These are phyloP conservation scores for Neoscelio sp. DNA, from an alignment of 2,888 invertebrate genomes.

Conservation along the genomic window DNA sequence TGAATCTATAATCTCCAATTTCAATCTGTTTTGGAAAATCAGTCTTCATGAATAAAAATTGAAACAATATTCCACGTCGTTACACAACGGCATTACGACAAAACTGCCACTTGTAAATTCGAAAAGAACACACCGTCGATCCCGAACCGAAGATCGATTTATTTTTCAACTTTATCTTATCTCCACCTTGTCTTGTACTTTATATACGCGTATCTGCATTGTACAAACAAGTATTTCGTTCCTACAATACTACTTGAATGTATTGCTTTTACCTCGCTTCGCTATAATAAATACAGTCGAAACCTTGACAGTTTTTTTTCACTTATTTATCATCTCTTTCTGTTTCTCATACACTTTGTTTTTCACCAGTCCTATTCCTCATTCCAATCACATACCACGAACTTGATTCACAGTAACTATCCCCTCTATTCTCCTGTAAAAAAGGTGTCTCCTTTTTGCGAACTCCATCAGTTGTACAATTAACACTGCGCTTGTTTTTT, in stretches of 20 bases:
- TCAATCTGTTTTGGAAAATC: slow-evolving; percentile 40
- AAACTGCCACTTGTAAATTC: slow-evolving; percentile 21
- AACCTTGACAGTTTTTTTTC: slow-evolving; percentile 57
- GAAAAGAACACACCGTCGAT: slow-evolving; percentile 38
- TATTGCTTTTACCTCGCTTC: slow-evolving; percentile 55
- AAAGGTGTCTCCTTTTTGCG: slow-evolving; percentile 10
- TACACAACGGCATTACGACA: slow-evolving; percentile 16
- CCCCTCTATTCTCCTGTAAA: slow-evolving; percentile 36
- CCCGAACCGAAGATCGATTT: slow-evolving; percentile 42
- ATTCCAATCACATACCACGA: slow-evolving; percentile 54
- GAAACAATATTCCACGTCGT: slow-evolving; percentile 25
- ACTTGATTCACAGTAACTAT: slow-evolving; percentile 42
- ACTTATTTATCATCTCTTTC: slow-evolving; percentile 40
- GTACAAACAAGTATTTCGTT: slow-evolving; percentile 60
- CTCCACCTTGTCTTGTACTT: slow-evolving; percentile 50
- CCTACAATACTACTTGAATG: slow-evolving; percentile 49
- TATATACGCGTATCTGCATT: slow-evolving; percentile 53
- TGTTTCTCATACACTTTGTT: background rate
- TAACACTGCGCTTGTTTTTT: slow-evolving; percentile 12
- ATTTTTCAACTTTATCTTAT: slow-evolving; percentile 61
- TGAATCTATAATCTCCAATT: slow-evolving; percentile 37
- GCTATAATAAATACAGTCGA: slow-evolving; percentile 59
- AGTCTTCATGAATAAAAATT: slow-evolving; percentile 39
- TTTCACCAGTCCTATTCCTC: slow-evolving; percentile 41
- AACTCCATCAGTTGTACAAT: slow-evolving; percentile 26